phyloP scores from a whole-genome alignment of 2,888 invertebrate species.

The Phasia obesa region DNA sequence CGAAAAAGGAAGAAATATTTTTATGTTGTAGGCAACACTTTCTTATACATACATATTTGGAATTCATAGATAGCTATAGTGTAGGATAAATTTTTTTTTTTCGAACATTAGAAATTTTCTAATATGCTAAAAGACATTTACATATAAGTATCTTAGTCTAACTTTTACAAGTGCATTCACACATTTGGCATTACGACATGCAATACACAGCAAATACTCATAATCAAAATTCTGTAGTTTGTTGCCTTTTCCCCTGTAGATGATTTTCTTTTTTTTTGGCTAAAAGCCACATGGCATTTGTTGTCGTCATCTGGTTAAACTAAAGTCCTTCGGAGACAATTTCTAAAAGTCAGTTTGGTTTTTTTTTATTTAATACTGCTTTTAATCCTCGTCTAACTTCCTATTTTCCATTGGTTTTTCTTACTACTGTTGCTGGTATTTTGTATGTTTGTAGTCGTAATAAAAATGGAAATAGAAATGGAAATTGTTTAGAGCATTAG shows the following conservation, averaged over 20 bases:
- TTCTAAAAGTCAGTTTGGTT: constrained; percentile 59
- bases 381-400: constrained; percentile 10
- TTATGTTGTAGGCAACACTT: no score
- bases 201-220: constrained; percentile 14
- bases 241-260: background rate
- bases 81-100: background rate
- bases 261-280: constrained; percentile 70
- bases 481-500: constrained; percentile 68
- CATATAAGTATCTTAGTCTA: background rate
- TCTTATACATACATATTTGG: background rate
- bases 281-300: constrained; percentile 72
- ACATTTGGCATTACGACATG: background rate
- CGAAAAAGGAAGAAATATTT: background rate
- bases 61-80: background rate
- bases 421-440: constrained; percentile 16
- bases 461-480: constrained; percentile 68
- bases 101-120: constrained; percentile 10
- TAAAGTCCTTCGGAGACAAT: constrained; percentile 69
- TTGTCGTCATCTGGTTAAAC: constrained; percentile 71
- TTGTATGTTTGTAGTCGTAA: constrained; percentile 54
- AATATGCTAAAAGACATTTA: constrained; percentile 49
- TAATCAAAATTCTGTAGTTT: constrained; percentile 16
- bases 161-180: background rate
- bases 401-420: constrained; percentile 15
- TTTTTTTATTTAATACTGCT: constrained; percentile 3